A percentile compares a stretch with the other conserved stretches of the same genome.
These are phyloP conservation scores for Sciaenops ocellatus DNA, from an alignment of 2,797 vertebrate species.

Conservation along the genomic window DNA sequence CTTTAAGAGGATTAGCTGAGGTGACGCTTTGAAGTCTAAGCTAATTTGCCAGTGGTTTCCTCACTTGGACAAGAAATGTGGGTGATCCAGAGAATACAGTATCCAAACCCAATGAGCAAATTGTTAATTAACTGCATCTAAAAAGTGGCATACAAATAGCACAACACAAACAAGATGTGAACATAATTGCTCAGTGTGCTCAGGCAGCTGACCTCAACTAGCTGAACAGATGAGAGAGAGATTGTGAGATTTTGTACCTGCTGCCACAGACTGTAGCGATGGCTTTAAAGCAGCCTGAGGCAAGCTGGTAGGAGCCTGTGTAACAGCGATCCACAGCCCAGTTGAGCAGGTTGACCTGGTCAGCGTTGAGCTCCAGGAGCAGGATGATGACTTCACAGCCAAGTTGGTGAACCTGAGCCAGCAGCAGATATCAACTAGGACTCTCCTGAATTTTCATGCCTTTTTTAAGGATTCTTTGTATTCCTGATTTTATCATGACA, in stretches of 20 bases:
- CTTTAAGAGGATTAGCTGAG: conserved; percentile 48
- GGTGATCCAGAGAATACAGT: conserved; percentile 13
- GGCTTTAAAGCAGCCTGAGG: conserved; percentile 98
- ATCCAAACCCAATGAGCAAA: conserved; percentile 6
- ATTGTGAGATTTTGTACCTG: conserved; percentile 86
- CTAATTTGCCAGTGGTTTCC: conserved; percentile 37
- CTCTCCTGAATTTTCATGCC: not conserved
- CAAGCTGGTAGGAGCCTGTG: conserved; percentile 95
- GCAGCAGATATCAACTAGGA: conserved; percentile 19
- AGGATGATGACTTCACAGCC: conserved; percentile 97
- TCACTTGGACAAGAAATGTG: conserved; percentile 4
- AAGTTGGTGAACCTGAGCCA: conserved; percentile 93
- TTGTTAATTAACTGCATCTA: not conserved
- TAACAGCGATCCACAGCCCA: conserved; percentile 99
- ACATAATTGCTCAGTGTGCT: not conserved
- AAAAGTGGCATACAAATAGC: not conserved
- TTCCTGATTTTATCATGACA: conserved; percentile 1
- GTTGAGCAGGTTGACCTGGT: conserved; percentile 97
- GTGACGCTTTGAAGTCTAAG: conserved; percentile 18
- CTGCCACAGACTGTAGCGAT: conserved; percentile 96
- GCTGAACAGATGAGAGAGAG: not conserved
- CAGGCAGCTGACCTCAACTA: not conserved
- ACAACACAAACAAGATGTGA: not conserved
- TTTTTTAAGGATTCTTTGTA: conserved; percentile 1
- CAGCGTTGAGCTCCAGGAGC: conserved; percentile 94